Evolutionary conservation across 2,797 vertebrate genomes (phyloP).

Genomic region (Fistularia tabacaria): DNA sequence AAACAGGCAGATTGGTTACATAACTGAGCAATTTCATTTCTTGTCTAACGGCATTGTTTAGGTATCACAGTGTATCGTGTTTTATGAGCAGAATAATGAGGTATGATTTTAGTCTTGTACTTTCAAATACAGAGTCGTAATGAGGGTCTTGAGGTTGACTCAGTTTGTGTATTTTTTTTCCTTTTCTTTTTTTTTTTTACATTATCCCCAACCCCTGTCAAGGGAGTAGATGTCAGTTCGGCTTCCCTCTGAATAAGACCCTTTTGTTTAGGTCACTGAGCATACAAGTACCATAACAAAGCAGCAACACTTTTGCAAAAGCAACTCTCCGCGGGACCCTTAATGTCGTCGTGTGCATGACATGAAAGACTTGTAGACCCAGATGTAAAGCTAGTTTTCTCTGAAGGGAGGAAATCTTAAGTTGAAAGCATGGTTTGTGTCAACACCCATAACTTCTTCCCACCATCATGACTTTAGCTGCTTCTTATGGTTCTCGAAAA

Average conservation of each 20-base stretch:
- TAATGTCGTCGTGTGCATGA: slow-evolving; percentile 63
- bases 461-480: not conserved
- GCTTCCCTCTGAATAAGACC: slow-evolving; percentile 43
- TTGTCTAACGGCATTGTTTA: too few relatives aligned
- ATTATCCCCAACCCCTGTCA: not conserved
- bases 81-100: too few relatives aligned
- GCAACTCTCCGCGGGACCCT: slow-evolving; percentile 50
- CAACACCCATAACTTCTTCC: too few relatives aligned
- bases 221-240: slow-evolving; percentile 15
- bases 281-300: slow-evolving; percentile 50
- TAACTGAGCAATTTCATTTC: too few relatives aligned
- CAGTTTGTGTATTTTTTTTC: not conserved
- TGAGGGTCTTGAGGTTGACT: not conserved
- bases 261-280: slow-evolving; percentile 62
- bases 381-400: slow-evolving; percentile 15
- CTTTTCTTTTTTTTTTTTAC: not conserved
- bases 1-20: too few relatives aligned
- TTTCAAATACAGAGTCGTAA: too few relatives aligned
- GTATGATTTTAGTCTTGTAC: too few relatives aligned
- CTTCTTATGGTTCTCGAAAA: too few relatives aligned
- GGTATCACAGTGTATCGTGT: too few relatives aligned
- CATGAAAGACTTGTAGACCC: slow-evolving; percentile 42
- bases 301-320: slow-evolving; percentile 54
- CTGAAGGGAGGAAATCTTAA: not conserved
- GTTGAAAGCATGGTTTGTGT: too few relatives aligned